Base-by-base conservation (phyloP, 2,888 invertebrate species). In the Ectobius pallidus region DNA sequence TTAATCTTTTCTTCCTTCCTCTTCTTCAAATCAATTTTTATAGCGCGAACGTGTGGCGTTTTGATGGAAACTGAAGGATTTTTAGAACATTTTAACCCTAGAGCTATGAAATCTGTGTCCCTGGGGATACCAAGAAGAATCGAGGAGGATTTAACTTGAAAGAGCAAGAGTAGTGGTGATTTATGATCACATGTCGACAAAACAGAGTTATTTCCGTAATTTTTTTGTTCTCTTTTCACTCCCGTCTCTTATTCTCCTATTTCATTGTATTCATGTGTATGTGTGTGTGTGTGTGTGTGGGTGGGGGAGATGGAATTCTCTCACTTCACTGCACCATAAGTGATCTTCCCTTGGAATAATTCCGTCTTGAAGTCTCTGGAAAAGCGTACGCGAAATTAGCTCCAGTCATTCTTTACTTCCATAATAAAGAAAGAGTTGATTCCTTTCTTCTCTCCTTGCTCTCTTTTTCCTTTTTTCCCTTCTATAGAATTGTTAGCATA, bases 121-220 rank as follows among this genome's bases (percentile, higher is more conserved):
- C n/a, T 22, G 25, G 25, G 52, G 3, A 25, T 25, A 25, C 22
- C 1, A 25, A 22, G 52, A 4, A 25, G 1, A 52, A 52, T 52
- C 25, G 1, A 22, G 52, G 20, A 52, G 46, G 52, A 52, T 52
- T 52, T 52, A 25, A 52, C 25, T 52, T 52, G 52, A 52, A 52
- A 20, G 46, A 46, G 20, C 46, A n/a, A 46, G 46, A 46, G 46
- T 18, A 9, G 25, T 25, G 52, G 7, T 52, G 52, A 52, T 52
- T 25, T 52, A 52, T 25, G 52, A 52, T 14, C 52, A 18, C 52
- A 14, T 52, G 52, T 52, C 52, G 52, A 25, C 52, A 52, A 52
- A 52, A 52, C 52, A 52, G 52, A 52, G 52, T 25, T 52, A 52
- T 52, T 25, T 52, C 52, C 52, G 52, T 52, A 52, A 52, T 52